Conservation (phyloP, 2,888 invertebrate species). For the Sphecodes monilicornis region DNA sequence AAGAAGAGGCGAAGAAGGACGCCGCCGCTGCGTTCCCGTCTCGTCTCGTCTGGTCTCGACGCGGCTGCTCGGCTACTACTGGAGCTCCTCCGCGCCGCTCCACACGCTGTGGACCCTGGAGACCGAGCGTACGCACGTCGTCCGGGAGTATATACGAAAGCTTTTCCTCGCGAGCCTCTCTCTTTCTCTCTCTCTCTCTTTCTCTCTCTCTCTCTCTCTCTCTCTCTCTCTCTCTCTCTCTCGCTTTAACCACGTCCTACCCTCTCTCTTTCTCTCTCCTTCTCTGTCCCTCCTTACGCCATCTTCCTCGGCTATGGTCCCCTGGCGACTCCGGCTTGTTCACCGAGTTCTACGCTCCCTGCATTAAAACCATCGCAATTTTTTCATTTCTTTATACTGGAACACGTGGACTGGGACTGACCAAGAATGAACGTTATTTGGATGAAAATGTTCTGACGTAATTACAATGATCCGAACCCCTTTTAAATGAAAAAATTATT, state of each 20-base stretch:
- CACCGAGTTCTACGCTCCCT: background rate
- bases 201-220: background rate
- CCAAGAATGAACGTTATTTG: background rate
- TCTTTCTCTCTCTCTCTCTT: slow-evolving; percentile 5
- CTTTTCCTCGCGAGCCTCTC: slow-evolving; percentile 51
- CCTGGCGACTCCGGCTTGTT: background rate
- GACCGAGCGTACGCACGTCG: slow-evolving; percentile 50
- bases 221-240: background rate
- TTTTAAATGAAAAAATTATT: background rate
- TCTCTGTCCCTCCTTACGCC: background rate
- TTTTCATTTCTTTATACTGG: background rate
- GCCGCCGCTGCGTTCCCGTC: slow-evolving; percentile 58
- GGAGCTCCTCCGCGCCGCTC: slow-evolving; percentile 45
- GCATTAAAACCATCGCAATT: background rate
- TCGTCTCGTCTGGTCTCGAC: slow-evolving; percentile 54
- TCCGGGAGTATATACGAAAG: slow-evolving; percentile 53
- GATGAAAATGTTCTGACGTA: background rate
- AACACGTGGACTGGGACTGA: background rate
- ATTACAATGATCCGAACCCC: background rate
- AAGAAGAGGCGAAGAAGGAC: slow-evolving; percentile 32
- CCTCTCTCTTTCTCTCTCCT: background rate
- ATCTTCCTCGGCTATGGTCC: background rate
- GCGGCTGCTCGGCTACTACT: slow-evolving; percentile 64
- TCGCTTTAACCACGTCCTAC: background rate
- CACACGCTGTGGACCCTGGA: slow-evolving; percentile 39